phyloP scores from a whole-genome alignment of 2,113 vertebrate genomes.

The Ptilorrhoa leucosticta region DNA sequence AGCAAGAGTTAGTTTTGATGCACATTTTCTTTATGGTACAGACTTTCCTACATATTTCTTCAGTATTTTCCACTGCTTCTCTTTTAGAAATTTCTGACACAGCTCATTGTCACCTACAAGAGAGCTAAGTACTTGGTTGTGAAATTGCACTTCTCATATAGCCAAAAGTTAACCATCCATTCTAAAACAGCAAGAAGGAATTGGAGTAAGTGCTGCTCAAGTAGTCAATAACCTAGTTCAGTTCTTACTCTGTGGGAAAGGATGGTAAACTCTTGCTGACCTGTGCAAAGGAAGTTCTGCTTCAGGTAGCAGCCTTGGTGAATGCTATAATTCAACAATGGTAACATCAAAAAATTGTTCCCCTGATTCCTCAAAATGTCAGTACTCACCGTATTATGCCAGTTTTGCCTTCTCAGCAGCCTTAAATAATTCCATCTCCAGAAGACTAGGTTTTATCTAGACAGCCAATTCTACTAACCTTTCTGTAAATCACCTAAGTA shows the following conservation, averaged over 20 bases:
- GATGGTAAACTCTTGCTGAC: not conserved
- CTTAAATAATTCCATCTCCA: not conserved
- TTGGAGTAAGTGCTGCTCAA: not conserved
- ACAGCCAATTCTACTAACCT: not conserved
- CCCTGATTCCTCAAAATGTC: not conserved
- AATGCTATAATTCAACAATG: not conserved
- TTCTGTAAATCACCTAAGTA: not conserved
- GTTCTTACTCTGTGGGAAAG: not conserved
- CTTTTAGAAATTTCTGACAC: slow-evolving; percentile 51
- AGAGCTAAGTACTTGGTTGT: not conserved
- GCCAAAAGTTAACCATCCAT: not conserved
- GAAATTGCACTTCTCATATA: not conserved
- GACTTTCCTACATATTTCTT: slow-evolving; percentile 26
- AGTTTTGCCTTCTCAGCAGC: not conserved
- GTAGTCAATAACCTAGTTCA: not conserved
- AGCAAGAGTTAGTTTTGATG: not conserved
- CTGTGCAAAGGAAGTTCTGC: not conserved
- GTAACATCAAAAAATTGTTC: not conserved
- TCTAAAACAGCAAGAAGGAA: not conserved
- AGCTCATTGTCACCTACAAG: slow-evolving; percentile 42
- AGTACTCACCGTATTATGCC: not conserved
- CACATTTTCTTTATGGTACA: not conserved
- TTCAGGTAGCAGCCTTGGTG: not conserved
- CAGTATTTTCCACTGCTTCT: slow-evolving; percentile 58
- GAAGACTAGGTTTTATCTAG: not conserved